Base-by-base conservation (phyloP, 2,797 vertebrate genomes). In the Meriones psammophilus region DNA sequence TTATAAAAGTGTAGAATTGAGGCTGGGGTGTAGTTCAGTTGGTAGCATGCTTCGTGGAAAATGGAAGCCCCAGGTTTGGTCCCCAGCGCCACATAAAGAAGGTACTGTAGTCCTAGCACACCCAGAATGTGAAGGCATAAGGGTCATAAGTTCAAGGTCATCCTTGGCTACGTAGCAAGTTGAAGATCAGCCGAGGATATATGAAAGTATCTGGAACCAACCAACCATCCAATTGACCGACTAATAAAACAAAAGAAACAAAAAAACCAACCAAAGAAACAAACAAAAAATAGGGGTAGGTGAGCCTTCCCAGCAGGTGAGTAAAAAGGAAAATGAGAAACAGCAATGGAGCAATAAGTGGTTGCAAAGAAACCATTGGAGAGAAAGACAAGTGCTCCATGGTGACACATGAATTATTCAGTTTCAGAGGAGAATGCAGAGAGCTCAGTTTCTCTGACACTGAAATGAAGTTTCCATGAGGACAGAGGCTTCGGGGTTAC, bases 391-490 rank as follows among this genome's bases (percentile, higher is more conserved):
- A 85, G 77, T 92, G 22, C 30, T 83, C 91, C 42, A 66, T 39
- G 50, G 39, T 54, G 60, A 92, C 22, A 39, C 24, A 62, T 80
- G 60, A 94, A 94, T 94, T 89, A 95, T 88, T 96, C 33, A 92
- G 50, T 6, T 30, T 56, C 20, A 86, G 74, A 88, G 50, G 84
- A 81, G 50, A 77, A 86, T n/a, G 12, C 30, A 88, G 91, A 88
- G 24, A 60, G 26, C 33, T 86, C 77, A 78, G 58, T 83, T 96
- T 90, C 85, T 78, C 58, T 66, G 92, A 73, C 68, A 85, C 50
- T 81, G 66, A 81, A 94, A 95, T 71, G 33, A 66, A 33, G 56
- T 20, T 10, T 94, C 60, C 30, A 3, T 36, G 20, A 95, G 66
- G 88, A 83, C 39, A 94, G 93, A 94, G 14, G 62, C n/a, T 5